These are phyloP conservation scores for Endotricha flammealis DNA, from an alignment of 2,888 invertebrate species.

Conservation along the genomic window DNA sequence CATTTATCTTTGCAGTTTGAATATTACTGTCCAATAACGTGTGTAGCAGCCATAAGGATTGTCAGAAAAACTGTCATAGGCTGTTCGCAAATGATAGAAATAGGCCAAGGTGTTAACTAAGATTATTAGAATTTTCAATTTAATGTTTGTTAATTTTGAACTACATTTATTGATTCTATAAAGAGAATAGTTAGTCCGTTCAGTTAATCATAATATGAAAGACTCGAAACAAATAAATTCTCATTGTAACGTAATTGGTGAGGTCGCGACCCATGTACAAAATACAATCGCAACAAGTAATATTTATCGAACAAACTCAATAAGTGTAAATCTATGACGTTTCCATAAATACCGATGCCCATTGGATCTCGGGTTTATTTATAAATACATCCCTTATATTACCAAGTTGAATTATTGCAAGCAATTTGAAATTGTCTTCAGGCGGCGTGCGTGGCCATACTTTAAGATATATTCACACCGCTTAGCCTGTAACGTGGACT, in stretches of 20 bases:
- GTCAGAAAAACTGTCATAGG: too few species aligned
- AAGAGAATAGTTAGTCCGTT: too few species aligned
- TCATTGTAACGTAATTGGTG: slow-evolving; percentile 2
- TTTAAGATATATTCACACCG: slow-evolving; percentile 1
- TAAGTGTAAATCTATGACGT: slow-evolving; percentile 51
- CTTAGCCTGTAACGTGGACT: background rate
- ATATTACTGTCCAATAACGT: too few species aligned
- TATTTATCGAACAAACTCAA: slow-evolving; percentile 32
- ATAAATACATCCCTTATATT: slow-evolving; percentile 56
- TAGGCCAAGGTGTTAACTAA: too few species aligned
- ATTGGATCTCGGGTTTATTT: slow-evolving; percentile 45
- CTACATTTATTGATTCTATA: too few species aligned
- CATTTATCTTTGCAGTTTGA: too few species aligned
- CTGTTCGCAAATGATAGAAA: too few species aligned
- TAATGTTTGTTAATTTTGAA: too few species aligned
- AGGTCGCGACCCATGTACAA: slow-evolving; percentile 8
- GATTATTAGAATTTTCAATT: too few species aligned
- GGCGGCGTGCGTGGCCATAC: slow-evolving; percentile 34
- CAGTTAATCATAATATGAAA: too few species aligned
- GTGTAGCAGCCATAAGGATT: too few species aligned
- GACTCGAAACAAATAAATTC: too few species aligned
- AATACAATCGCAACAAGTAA: slow-evolving; percentile 1
- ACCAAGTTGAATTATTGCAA: slow-evolving; percentile 51
- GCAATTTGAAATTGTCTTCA: slow-evolving; percentile 63
- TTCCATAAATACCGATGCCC: slow-evolving; percentile 54